Percentiles rank a stretch among this genome's conserved stretches.
These are phyloP conservation scores for Hoplostethus atlanticus DNA, from an alignment of 2,797 vertebrate species.

Conservation along the genomic window DNA sequence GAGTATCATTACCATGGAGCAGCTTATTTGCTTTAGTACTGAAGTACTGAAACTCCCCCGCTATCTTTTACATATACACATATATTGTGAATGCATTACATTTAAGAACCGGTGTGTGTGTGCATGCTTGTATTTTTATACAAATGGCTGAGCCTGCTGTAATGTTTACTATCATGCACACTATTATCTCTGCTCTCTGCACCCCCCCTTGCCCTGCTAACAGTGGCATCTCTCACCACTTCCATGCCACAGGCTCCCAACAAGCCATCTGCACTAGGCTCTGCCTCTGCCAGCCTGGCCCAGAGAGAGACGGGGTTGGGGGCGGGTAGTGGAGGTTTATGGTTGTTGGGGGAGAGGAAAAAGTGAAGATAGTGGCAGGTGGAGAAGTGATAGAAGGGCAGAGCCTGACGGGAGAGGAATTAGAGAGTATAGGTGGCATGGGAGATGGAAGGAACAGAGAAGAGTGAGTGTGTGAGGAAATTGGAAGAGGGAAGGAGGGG, in stretches of 20 bases:
- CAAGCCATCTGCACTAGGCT: slow-evolving; percentile 73
- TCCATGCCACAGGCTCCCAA: slow-evolving; percentile 66
- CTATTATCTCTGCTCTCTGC: not conserved
- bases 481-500: not conserved
- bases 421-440: not conserved
- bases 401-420: slow-evolving; percentile 16
- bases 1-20: too few relatives aligned
- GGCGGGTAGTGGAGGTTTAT: not conserved
- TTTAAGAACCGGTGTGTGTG: not conserved
- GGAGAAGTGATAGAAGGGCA: slow-evolving; percentile 35
- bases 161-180: not conserved
- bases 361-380: slow-evolving; percentile 16
- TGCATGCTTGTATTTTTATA: not conserved
- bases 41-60: too few relatives aligned
- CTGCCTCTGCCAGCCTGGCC: slow-evolving; percentile 60
- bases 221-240: slow-evolving; percentile 59
- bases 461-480: not conserved
- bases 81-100: not conserved
- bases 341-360: not conserved
- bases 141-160: not conserved
- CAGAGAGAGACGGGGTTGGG: slow-evolving; percentile 38
- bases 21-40: too few relatives aligned
- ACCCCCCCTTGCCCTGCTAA: slow-evolving; percentile 30
- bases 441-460: not conserved
- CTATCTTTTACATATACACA: too few relatives aligned